Evolutionary conservation across 2,888 invertebrate species (phyloP).

Genomic region (Chloromyia formosa): DNA sequence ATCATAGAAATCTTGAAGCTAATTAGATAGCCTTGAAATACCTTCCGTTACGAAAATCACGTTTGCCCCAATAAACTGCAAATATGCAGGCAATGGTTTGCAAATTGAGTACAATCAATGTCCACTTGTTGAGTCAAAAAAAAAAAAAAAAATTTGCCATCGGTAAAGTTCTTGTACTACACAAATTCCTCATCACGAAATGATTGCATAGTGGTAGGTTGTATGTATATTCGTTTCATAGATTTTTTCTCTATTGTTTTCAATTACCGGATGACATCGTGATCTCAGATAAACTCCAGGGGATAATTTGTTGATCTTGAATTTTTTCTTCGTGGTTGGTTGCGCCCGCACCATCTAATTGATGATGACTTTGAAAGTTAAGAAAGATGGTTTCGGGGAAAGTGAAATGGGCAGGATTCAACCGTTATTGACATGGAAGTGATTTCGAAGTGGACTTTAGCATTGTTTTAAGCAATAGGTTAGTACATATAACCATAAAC

Average conservation of each 20-base stretch:
- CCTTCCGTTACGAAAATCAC: slow-evolving; percentile 38
- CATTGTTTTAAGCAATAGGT: too few relatives aligned
- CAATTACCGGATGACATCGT: slow-evolving; percentile 19
- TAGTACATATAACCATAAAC: too few relatives aligned
- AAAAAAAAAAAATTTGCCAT: neutral
- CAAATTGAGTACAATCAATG: slow-evolving; percentile 16
- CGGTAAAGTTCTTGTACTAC: neutral
- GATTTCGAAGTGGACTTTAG: too few relatives aligned
- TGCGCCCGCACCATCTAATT: neutral
- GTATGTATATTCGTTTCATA: neutral
- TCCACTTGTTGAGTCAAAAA: slow-evolving; percentile 24
- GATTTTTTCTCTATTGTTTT: neutral
- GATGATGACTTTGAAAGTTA: slow-evolving; percentile 1
- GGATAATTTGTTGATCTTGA: slow-evolving; percentile 25
- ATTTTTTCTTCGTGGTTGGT: neutral
- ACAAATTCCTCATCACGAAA: slow-evolving; percentile 1
- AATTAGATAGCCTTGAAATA: slow-evolving; percentile 35
- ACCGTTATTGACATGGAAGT: too few relatives aligned
- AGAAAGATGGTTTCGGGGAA: neutral
- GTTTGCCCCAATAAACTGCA: slow-evolving; percentile 25
- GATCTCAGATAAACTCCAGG: slow-evolving; percentile 25
- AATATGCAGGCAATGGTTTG: neutral
- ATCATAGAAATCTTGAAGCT: neutral
- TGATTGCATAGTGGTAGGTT: slow-evolving; percentile 4
- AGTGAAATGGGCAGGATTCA: too few relatives aligned